phyloP scores from a whole-genome alignment of 2,888 invertebrate species.

The Amblyjoppa proteus region DNA sequence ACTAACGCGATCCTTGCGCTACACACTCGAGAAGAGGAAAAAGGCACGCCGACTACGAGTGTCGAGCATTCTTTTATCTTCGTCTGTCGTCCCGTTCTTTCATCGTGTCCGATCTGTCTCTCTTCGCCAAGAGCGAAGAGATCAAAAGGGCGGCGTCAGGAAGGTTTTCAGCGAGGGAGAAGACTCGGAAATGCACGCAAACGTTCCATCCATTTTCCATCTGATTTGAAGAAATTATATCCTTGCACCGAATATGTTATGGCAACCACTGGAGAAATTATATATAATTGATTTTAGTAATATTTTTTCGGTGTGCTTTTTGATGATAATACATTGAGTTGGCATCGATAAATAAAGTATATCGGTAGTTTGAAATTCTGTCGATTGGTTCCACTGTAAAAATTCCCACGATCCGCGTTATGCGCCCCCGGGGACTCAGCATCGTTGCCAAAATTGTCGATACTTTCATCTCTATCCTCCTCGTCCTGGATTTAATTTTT shows the following conservation, averaged over 20 bases:
- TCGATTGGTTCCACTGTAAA: conserved; percentile 31
- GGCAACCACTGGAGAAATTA: background rate
- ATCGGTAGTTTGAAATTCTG: background rate
- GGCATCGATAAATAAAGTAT: too few relatives aligned
- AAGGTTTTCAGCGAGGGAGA: conserved; percentile 38
- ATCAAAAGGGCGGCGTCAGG: conserved; percentile 58
- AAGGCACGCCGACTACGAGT: conserved; percentile 51
- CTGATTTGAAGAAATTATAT: background rate
- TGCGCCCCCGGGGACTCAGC: conserved; percentile 21
- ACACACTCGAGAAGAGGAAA: conserved; percentile 33
- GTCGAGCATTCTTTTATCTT: conserved; percentile 65
- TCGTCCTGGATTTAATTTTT: conserved; percentile 73
- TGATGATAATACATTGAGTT: conserved; percentile 24
- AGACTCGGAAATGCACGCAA: background rate
- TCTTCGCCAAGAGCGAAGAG: conserved; percentile 35
- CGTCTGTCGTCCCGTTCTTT: conserved; percentile 59
- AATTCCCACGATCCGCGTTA: conserved; percentile 65
- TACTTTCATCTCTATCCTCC: conserved; percentile 47
- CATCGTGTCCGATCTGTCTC: conserved; percentile 55
- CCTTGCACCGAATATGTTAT: background rate
- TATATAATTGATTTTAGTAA: too few relatives aligned
- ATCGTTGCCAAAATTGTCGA: conserved; percentile 61
- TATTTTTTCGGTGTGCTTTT: background rate
- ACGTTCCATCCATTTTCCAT: background rate
- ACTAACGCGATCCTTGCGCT: conserved; percentile 49